Evolutionary conservation across 2,888 invertebrate genomes (phyloP).

Genomic region (Cyrtodaria siliqua): DNA sequence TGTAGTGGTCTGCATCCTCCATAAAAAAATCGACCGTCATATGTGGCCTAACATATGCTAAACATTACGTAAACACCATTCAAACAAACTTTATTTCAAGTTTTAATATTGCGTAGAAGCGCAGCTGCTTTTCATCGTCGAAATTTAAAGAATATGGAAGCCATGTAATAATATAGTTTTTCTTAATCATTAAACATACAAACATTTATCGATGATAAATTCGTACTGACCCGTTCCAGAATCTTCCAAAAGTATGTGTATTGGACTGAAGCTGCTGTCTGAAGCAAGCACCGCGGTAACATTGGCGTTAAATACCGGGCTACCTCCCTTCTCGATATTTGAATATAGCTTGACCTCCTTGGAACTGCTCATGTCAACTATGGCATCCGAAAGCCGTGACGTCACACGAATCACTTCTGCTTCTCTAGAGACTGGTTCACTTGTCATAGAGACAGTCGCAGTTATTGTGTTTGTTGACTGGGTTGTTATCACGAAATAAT

Average conservation of each 20-base stretch:
- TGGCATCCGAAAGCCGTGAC: constrained; percentile 10
- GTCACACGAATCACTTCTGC: constrained; percentile 20
- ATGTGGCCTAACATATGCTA: too few relatives aligned
- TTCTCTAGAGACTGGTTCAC: constrained; percentile 6
- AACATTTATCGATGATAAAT: too few relatives aligned
- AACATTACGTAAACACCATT: too few relatives aligned
- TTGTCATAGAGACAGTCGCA: neutral
- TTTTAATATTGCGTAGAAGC: too few relatives aligned
- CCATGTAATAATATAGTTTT: too few relatives aligned
- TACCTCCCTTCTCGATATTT: constrained; percentile 7
- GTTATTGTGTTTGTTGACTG: neutral
- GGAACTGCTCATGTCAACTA: constrained; percentile 2
- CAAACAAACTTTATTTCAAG: too few relatives aligned
- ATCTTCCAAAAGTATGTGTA: neutral
- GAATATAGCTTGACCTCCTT: constrained; percentile 11
- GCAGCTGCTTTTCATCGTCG: too few relatives aligned
- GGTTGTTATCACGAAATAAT: constrained; percentile 4
- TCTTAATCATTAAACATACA: too few relatives aligned
- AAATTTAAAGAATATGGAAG: too few relatives aligned
- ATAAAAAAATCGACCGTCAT: too few relatives aligned
- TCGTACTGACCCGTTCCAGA: constrained; percentile 1
- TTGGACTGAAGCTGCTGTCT: neutral
- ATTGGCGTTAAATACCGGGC: constrained; percentile 7
- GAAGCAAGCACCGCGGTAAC: constrained; percentile 7
- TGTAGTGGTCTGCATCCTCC: too few relatives aligned